Percentiles rank a stretch among this genome's conserved stretches.
phyloP scores from a whole-genome alignment of 2,113 vertebrate species.

The Nanger granti region DNA sequence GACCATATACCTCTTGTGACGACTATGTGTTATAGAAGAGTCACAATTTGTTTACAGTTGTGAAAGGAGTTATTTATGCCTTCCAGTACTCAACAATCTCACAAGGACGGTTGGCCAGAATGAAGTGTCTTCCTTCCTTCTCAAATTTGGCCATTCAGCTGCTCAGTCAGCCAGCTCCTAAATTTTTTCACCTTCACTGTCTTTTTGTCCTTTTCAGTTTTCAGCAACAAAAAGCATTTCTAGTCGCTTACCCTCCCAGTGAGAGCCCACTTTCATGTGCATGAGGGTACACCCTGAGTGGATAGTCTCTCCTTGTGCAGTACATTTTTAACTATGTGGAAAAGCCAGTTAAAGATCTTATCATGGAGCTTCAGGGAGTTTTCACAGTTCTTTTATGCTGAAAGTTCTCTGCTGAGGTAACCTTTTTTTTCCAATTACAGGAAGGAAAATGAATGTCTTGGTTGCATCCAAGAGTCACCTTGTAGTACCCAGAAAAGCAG shows the following conservation, averaged over 20 bases:
- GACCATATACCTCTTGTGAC: not conserved
- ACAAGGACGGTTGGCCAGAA: not conserved
- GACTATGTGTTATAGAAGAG: not conserved
- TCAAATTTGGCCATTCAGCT: not conserved
- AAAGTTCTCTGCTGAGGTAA: not conserved
- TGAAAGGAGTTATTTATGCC: not conserved
- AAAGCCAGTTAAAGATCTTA: not conserved
- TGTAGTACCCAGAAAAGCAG: not conserved
- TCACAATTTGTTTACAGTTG: not conserved
- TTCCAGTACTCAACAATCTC: not conserved
- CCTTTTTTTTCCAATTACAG: not conserved
- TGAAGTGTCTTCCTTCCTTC: not conserved
- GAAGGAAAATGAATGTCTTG: not conserved
- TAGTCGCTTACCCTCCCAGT: not conserved
- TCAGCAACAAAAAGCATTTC: not conserved
- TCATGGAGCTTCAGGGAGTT: not conserved
- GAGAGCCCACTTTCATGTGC: not conserved
- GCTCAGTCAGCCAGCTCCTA: not conserved
- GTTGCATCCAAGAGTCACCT: not conserved
- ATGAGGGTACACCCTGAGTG: not conserved
- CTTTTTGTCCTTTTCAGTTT: slow-evolving; percentile 5
- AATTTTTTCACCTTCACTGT: not conserved
- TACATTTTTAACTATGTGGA: not conserved
- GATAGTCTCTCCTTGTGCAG: not conserved
- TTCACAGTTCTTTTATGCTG: not conserved